These are phyloP conservation scores for Zelleria hepariella DNA, from an alignment of 2,888 invertebrate genomes.

Conservation along the genomic window DNA sequence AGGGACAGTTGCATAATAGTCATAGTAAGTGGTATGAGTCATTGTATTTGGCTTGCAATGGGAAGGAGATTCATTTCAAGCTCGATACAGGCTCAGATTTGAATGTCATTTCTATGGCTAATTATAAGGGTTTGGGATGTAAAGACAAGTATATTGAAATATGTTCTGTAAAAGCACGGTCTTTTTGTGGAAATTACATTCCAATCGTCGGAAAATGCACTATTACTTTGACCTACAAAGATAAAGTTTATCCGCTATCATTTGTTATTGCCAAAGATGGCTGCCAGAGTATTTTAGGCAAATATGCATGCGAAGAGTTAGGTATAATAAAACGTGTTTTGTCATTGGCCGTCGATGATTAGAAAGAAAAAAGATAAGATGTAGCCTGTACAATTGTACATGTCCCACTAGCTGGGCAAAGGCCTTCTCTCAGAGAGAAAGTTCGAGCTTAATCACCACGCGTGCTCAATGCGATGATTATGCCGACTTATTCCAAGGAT, in stretches of 20 bases:
- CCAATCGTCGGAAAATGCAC: not conserved
- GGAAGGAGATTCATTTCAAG: not conserved
- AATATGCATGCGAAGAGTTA: not conserved
- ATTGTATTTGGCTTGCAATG: not conserved
- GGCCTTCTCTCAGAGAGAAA: too few relatives aligned
- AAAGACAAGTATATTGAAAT: not conserved
- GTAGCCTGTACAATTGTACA: too few relatives aligned
- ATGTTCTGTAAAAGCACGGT: not conserved
- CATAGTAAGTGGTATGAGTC: not conserved
- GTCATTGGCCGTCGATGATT: too few relatives aligned
- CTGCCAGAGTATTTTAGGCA: not conserved
- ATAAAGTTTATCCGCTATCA: not conserved
- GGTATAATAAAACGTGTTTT: not conserved
- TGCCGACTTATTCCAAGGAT: conserved; percentile 15
- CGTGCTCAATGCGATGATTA: conserved; percentile 11
- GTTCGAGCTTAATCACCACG: too few relatives aligned
- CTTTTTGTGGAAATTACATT: not conserved
- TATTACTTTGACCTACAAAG: not conserved
- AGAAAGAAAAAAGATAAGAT: too few relatives aligned
- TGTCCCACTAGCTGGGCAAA: too few relatives aligned
- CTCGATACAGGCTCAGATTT: not conserved
- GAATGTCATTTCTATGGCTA: not conserved
- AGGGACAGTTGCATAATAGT: not conserved
- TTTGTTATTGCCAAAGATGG: not conserved
- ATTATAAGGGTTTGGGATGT: not conserved